Percentiles rank a stretch among this genome's conserved stretches.
phyloP scores from a whole-genome alignment of 92 coral and sea anemone genomes.

The Anthopleura xanthogrammica region DNA sequence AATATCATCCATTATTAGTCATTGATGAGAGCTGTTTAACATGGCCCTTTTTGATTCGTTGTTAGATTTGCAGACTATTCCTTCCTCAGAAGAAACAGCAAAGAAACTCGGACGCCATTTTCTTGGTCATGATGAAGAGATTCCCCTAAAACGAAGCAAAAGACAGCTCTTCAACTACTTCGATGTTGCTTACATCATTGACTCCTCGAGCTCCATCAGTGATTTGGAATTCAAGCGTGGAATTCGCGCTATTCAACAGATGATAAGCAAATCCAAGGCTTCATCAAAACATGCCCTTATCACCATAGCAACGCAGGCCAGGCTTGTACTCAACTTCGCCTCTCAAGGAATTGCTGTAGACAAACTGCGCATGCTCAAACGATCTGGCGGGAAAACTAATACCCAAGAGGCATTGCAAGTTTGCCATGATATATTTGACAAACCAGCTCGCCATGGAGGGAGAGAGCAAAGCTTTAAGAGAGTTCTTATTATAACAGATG shows the following conservation, averaged over 20 bases:
- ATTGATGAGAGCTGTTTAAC: neutral
- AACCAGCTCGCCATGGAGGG: slow-evolving; percentile 33
- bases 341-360: slow-evolving; percentile 36
- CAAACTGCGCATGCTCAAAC: slow-evolving; percentile 45
- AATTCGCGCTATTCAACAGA: slow-evolving; percentile 45
- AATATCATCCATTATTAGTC: neutral
- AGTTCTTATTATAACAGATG: slow-evolving; percentile 76
- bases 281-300: slow-evolving; percentile 56
- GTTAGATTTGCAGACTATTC: slow-evolving; percentile 27
- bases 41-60: neutral
- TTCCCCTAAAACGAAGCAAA: slow-evolving; percentile 27
- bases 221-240: slow-evolving; percentile 60
- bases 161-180: slow-evolving; percentile 54
- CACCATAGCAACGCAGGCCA: slow-evolving; percentile 68
- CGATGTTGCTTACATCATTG: slow-evolving; percentile 70
- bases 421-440: slow-evolving; percentile 45
- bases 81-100: slow-evolving; percentile 51
- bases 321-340: slow-evolving; percentile 49
- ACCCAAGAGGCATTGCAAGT: slow-evolving; percentile 73
- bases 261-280: slow-evolving; percentile 47
- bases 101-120: slow-evolving; percentile 53
- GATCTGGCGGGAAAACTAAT: slow-evolving; percentile 82
- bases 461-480: slow-evolving; percentile 62
- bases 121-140: slow-evolving; percentile 38
- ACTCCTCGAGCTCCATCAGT: slow-evolving; percentile 76